Percentiles rank a stretch among this genome's conserved stretches.
phyloP scores from a whole-genome alignment of 2,797 vertebrate genomes.

The Arnoldichthys spilopterus region DNA sequence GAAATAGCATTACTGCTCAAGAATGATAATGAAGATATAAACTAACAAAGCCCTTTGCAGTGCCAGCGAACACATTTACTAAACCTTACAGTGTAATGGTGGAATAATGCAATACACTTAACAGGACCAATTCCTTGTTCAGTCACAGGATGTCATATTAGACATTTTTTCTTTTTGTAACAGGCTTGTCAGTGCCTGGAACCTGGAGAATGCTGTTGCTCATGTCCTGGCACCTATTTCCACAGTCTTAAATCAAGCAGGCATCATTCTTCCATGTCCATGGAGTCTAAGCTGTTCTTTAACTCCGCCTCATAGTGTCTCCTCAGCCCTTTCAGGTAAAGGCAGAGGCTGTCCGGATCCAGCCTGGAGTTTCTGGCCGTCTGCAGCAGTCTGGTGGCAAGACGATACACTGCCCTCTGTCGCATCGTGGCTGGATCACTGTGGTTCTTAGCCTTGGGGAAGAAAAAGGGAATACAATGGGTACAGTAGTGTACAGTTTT shows the following conservation, averaged over 20 bases:
- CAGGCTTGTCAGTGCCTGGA: not conserved
- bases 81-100: not conserved
- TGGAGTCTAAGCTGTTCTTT: conserved; percentile 57
- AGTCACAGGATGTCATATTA: not conserved
- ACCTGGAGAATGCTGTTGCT: no score
- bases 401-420: conserved; percentile 83
- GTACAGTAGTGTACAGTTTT: not conserved
- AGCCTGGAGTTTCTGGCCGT: conserved; percentile 90
- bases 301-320: conserved; percentile 83
- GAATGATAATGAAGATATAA: not conserved
- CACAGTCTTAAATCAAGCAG: conserved; percentile 14
- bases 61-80: not conserved
- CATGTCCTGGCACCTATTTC: not conserved
- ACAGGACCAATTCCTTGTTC: conserved; percentile 1
- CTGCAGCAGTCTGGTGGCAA: conserved; percentile 89
- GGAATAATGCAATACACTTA: not conserved
- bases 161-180: not conserved
- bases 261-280: conserved; percentile 67
- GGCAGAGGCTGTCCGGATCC: conserved; percentile 86
- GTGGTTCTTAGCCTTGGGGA: conserved; percentile 82
- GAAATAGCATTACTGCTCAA: not conserved
- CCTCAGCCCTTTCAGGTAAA: conserved; percentile 88
- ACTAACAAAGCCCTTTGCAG: not conserved
- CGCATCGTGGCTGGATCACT: conserved; percentile 81
- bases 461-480: not conserved